Conservation (phyloP, 1,140 invertebrate genomes). For the Polypedilum vanderplanki region DNA sequence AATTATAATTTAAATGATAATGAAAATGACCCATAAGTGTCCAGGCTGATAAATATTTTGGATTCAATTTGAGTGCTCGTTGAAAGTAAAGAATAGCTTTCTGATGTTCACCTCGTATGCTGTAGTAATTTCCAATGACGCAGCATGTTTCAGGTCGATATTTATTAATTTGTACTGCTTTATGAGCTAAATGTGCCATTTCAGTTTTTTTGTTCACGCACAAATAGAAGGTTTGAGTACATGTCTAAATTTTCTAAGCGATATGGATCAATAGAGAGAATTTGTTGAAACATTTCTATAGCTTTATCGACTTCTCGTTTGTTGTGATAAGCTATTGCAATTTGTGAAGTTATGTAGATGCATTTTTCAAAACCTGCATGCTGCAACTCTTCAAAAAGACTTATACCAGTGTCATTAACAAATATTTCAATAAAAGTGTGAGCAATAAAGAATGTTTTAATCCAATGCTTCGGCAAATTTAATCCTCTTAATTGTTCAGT, state of each 20-base stretch:
- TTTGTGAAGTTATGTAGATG: constrained; percentile 85
- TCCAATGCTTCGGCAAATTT: constrained; percentile 83
- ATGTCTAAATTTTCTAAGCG: constrained; percentile 92
- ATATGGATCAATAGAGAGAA: constrained; percentile 83
- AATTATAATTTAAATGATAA: too few relatives aligned
- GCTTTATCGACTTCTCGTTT: constrained; percentile 89
- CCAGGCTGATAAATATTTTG: constrained; percentile 92
- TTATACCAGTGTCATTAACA: constrained; percentile 80
- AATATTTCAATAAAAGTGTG: constrained; percentile 88
- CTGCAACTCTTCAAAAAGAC: constrained; percentile 70
- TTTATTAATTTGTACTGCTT: constrained; percentile 90
- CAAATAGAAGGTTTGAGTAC: constrained; percentile 93
- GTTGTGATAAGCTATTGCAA: constrained; percentile 88
- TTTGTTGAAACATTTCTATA: constrained; percentile 70
- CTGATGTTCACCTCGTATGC: constrained; percentile 89
- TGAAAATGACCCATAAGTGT: constrained; percentile 97
- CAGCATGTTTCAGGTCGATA: constrained; percentile 97
- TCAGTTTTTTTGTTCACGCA: constrained; percentile 90
- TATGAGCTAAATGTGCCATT: constrained; percentile 87
- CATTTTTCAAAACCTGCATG: constrained; percentile 77
- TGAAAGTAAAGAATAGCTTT: constrained; percentile 96
- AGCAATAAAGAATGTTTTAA: constrained; percentile 87
- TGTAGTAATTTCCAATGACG: constrained; percentile 98
- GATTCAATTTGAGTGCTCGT: constrained; percentile 88
- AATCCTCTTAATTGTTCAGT: constrained; percentile 61